A percentile compares a stretch with the other conserved stretches of the same genome.
Conservation (phyloP, 2,888 invertebrate species). For the Seira sanloemensis region DNA sequence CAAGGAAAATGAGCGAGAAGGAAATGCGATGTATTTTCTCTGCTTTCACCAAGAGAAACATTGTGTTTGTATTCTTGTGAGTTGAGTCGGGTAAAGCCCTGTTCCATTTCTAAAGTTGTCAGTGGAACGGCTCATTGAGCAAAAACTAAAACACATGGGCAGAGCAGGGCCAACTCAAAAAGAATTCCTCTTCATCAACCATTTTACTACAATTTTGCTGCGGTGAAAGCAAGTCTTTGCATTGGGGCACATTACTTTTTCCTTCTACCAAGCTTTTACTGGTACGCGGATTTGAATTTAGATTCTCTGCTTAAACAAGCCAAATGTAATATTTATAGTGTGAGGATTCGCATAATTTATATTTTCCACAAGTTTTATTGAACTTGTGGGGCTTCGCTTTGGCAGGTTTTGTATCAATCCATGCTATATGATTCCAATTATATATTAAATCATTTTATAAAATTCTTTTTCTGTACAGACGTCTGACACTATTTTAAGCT, state of each 20-base stretch:
- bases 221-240: not conserved
- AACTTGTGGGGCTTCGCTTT: no score
- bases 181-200: not conserved
- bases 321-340: no score
- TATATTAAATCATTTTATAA: not conserved
- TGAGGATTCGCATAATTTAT: no score
- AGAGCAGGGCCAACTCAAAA: not conserved
- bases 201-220: slow-evolving; percentile 12
- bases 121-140: slow-evolving; percentile 35
- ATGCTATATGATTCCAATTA: not conserved
- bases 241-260: not conserved
- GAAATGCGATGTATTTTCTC: slow-evolving; percentile 9
- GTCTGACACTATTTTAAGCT: no score
- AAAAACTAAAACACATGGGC: not conserved
- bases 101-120: slow-evolving; percentile 29
- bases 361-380: no score
- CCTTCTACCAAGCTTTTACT: not conserved
- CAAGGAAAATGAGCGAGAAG: slow-evolving; percentile 4
- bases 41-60: not conserved
- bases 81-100: slow-evolving; percentile 34
- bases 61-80: slow-evolving; percentile 21
- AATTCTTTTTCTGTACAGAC: no score
- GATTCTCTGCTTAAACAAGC: no score
- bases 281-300: slow-evolving; percentile 10
- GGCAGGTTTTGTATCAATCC: not conserved